Evolutionary conservation across 64 coral and sea anemone genomes (phyloP).

Genomic region (Pocillopora damicornis): DNA sequence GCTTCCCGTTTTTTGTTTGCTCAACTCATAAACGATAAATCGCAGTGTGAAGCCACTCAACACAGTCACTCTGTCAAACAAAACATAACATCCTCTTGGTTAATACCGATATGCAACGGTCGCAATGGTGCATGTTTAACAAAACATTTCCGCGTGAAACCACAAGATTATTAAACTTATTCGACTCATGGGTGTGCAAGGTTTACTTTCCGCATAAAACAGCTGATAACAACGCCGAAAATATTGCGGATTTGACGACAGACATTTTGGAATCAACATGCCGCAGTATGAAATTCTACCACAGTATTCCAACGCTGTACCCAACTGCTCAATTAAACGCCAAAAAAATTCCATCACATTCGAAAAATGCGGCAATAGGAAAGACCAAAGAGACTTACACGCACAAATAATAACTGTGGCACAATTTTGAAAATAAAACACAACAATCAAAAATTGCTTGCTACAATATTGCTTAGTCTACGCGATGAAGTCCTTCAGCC

Average conservation of each 20-base stretch:
- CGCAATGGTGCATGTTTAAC: constrained; percentile 10
- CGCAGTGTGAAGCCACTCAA: constrained; percentile 1
- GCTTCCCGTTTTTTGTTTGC: constrained; percentile 12
- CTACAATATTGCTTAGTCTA: not conserved
- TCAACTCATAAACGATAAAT: not conserved
- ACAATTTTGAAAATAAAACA: not conserved
- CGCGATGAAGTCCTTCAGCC: not conserved
- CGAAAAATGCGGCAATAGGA: constrained; percentile 3
- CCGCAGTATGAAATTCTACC: not conserved
- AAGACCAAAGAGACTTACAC: not conserved
- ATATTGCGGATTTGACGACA: constrained; percentile 3
- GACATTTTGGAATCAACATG: constrained; percentile 23
- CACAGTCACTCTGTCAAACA: not conserved
- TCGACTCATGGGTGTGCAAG: not conserved
- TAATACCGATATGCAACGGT: not conserved
- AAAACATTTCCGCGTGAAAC: constrained; percentile 25
- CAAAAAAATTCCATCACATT: constrained; percentile 6
- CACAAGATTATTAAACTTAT: constrained; percentile 1
- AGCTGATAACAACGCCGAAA: not conserved
- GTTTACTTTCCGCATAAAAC: constrained; percentile 1
- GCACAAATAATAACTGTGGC: not conserved
- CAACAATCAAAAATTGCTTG: not conserved
- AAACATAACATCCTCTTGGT: constrained; percentile 16
- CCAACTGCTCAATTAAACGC: constrained; percentile 4
- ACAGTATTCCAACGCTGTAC: not conserved